These are phyloP conservation scores for Falcunculus frontatus DNA, from an alignment of 2,113 vertebrate species.

Conservation along the genomic window DNA sequence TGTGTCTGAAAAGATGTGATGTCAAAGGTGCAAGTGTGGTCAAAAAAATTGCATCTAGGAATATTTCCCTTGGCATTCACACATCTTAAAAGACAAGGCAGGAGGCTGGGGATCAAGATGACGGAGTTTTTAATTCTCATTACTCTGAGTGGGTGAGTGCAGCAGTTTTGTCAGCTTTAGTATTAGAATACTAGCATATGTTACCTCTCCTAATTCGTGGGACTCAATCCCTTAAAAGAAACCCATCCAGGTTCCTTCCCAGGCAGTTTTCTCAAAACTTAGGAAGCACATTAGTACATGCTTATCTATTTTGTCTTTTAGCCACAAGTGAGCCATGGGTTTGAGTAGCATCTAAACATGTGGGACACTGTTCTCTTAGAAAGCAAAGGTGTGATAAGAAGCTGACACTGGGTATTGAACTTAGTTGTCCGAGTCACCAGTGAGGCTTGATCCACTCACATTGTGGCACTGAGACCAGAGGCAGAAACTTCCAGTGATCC, in stretches of 20 bases:
- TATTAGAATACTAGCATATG: slow-evolving; percentile 51
- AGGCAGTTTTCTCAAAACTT: background rate
- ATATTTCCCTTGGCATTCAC: background rate
- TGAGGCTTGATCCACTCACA: background rate
- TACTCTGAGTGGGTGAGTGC: slow-evolving; percentile 24
- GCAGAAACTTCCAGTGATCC: background rate
- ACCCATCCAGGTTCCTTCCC: background rate
- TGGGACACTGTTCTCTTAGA: background rate
- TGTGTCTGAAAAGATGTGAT: background rate
- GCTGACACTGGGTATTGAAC: background rate
- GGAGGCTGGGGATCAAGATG: background rate
- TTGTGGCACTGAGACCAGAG: background rate
- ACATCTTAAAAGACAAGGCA: background rate
- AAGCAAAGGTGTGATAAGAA: background rate
- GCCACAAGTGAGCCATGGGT: background rate
- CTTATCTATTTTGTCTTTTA: background rate
- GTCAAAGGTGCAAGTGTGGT: background rate
- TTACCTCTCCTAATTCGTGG: slow-evolving; percentile 20
- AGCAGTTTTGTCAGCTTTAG: slow-evolving; percentile 9
- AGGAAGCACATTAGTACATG: background rate
- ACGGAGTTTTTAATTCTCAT: background rate
- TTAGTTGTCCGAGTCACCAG: background rate
- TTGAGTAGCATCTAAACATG: background rate
- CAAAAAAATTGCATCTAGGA: background rate
- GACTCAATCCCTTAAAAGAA: slow-evolving; percentile 7